phyloP scores from a whole-genome alignment of 2,797 vertebrate genomes.

The Onychomys arenicola region DNA sequence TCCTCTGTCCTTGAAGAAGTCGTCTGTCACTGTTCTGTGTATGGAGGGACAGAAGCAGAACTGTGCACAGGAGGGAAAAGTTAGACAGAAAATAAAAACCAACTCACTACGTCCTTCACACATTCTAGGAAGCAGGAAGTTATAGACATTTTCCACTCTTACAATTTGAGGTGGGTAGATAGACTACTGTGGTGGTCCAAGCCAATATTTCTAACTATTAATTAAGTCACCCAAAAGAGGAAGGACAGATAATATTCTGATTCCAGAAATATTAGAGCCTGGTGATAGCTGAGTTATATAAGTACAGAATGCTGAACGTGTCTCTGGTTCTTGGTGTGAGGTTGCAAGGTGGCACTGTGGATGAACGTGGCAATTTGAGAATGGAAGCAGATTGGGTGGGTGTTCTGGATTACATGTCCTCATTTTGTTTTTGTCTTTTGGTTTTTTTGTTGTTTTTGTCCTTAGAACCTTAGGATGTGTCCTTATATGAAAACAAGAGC shows the following conservation, averaged over 20 bases:
- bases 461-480: neutral
- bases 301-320: neutral
- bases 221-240: neutral
- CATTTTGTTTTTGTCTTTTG: neutral
- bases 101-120: neutral
- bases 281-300: neutral
- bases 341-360: neutral
- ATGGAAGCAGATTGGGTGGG: neutral
- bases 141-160: neutral
- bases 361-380: neutral
- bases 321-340: neutral
- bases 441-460: neutral
- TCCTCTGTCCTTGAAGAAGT: neutral
- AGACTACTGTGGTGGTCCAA: neutral
- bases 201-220: neutral
- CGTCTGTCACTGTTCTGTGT: neutral
- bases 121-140: neutral
- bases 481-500: neutral
- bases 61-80: neutral
- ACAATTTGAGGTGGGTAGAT: neutral
- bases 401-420: neutral
- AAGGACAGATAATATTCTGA: neutral
- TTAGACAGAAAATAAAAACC: neutral
- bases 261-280: neutral
- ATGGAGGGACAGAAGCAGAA: slow-evolving; percentile 5